Conservation (phyloP, 1,140 invertebrate genomes). For the Vanessa atalanta region DNA sequence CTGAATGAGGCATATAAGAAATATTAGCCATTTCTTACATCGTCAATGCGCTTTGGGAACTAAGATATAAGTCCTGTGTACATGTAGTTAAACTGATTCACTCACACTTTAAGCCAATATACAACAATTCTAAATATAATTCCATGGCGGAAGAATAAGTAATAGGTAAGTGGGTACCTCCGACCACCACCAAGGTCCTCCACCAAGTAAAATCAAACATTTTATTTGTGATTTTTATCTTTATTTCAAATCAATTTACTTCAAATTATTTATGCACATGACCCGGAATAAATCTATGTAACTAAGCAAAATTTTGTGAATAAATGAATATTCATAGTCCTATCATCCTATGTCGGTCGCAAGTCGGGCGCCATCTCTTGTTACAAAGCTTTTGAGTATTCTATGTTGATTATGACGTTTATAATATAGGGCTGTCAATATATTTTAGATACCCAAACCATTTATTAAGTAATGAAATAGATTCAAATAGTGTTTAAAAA, state of each 20-base stretch:
- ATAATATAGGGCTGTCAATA: conserved; percentile 46
- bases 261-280: conserved; percentile 35
- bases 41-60: too few relatives aligned
- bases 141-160: too few relatives aligned
- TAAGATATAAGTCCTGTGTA: too few relatives aligned
- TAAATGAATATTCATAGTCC: conserved; percentile 75
- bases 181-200: too few relatives aligned
- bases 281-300: conserved; percentile 47
- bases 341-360: conserved; percentile 54
- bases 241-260: not conserved
- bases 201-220: too few relatives aligned
- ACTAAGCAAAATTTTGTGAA: conserved; percentile 66
- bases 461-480: not conserved
- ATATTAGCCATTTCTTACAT: too few relatives aligned
- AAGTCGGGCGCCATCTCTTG: conserved; percentile 64
- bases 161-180: too few relatives aligned
- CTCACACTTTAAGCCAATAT: too few relatives aligned
- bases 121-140: too few relatives aligned
- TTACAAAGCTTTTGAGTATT: conserved; percentile 59
- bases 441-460: not conserved
- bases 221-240: not conserved
- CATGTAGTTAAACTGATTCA: too few relatives aligned
- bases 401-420: conserved; percentile 43
- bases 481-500: too few relatives aligned
- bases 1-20: too few relatives aligned